Evolutionary conservation across 2,888 invertebrate genomes (phyloP).

Genomic region (Aromia moschata): DNA sequence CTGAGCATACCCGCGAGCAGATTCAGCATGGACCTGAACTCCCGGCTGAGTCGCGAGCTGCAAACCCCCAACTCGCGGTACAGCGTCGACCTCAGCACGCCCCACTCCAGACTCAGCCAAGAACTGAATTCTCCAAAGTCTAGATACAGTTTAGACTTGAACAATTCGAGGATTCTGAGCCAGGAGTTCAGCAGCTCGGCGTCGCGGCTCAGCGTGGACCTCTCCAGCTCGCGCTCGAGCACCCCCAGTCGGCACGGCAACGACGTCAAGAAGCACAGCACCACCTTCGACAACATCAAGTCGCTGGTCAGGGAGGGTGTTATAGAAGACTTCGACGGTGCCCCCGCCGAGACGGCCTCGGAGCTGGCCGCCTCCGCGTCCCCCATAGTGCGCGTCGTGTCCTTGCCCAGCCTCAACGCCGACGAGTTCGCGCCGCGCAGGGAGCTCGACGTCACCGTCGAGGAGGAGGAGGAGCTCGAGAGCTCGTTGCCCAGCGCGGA

Average conservation of each 20-base stretch:
- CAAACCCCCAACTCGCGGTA: conserved; percentile 73
- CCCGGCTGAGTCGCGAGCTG: conserved; percentile 63
- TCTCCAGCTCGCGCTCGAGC: conserved; percentile 58
- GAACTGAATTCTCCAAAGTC: conserved; percentile 71
- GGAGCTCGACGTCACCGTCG: conserved; percentile 75
- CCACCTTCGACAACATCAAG: conserved; percentile 81
- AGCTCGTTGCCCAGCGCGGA: conserved; percentile 71
- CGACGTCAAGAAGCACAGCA: conserved; percentile 77
- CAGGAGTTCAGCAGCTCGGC: conserved; percentile 58
- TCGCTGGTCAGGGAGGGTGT: conserved; percentile 77
- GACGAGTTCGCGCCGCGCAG: conserved; percentile 70
- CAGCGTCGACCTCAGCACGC: conserved; percentile 74
- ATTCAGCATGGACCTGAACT: conserved; percentile 67
- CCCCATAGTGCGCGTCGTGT: conserved; percentile 75
- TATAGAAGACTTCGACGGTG: conserved; percentile 67
- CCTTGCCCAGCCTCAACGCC: conserved; percentile 71
- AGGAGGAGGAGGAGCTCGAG: conserved; percentile 77
- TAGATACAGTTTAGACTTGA: conserved; percentile 70
- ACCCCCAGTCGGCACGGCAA: conserved; percentile 66
- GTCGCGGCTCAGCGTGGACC: conserved; percentile 55
- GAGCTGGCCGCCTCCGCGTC: conserved; percentile 70
- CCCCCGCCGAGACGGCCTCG: conserved; percentile 69
- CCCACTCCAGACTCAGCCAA: conserved; percentile 66
- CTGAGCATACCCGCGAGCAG: conserved; percentile 70
- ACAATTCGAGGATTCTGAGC: conserved; percentile 61